Evolutionary conservation across 64 coral and sea anemone species (phyloP).

Genomic region (Montipora capricornis): DNA sequence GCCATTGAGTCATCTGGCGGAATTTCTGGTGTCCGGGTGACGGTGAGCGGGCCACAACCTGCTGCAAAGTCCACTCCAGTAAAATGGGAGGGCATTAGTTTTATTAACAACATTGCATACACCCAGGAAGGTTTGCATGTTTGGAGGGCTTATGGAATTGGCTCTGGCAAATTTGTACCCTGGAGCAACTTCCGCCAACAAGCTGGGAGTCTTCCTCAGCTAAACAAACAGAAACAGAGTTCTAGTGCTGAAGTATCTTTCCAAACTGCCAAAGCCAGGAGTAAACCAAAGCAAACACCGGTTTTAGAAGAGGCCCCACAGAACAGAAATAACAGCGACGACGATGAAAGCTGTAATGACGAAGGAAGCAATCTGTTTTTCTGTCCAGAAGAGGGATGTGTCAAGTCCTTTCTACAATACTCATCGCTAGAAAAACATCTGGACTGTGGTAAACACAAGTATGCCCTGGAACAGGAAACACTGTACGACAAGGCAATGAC

Average conservation of each 20-base stretch:
- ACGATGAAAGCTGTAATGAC: too few species aligned
- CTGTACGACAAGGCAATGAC: too few species aligned
- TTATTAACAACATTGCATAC: conserved; percentile 11
- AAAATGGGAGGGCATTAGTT: conserved; percentile 72
- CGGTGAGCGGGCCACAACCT: conserved; percentile 21
- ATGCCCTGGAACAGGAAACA: too few species aligned
- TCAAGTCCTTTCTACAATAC: not conserved
- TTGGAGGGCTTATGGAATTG: conserved; percentile 51
- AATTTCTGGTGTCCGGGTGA: conserved; percentile 15
- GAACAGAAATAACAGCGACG: too few species aligned
- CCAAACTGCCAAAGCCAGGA: too few species aligned
- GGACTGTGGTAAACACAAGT: too few species aligned
- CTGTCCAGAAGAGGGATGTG: not conserved
- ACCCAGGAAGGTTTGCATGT: conserved; percentile 39
- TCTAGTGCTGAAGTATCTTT: conserved; percentile 30
- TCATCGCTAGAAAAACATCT: too few species aligned
- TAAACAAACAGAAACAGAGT: conserved; percentile 33
- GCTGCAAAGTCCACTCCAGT: conserved; percentile 10
- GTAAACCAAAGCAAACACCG: too few species aligned
- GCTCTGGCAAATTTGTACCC: not conserved
- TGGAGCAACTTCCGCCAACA: conserved; percentile 42
- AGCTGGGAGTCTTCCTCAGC: conserved; percentile 22
- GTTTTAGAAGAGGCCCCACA: too few species aligned
- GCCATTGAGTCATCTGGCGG: conserved; percentile 38
- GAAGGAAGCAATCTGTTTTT: too few species aligned